These are phyloP conservation scores for Magallana angulata DNA, from an alignment of 1,140 invertebrate genomes.

Conservation along the genomic window DNA sequence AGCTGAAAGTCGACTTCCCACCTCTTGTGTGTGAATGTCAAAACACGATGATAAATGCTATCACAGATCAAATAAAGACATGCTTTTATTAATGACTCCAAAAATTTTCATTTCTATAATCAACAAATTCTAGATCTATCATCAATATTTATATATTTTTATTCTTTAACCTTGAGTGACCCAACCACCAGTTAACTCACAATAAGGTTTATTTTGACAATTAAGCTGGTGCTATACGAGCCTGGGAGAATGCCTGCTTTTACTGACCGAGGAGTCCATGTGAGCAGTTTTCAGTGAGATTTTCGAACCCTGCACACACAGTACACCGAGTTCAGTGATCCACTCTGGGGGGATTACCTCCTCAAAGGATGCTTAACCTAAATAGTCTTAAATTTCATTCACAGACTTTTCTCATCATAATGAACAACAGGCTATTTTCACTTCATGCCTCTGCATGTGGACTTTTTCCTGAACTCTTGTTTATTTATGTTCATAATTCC, in stretches of 20 bases:
- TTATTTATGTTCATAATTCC: conserved; percentile 11
- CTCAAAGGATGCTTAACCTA: conserved; percentile 27
- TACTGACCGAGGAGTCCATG: background rate
- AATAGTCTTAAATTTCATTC: conserved; percentile 29
- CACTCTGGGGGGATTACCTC: background rate
- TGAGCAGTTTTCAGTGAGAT: conserved; percentile 12
- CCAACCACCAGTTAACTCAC: background rate
- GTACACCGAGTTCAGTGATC: conserved; percentile 13
- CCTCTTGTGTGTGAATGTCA: background rate
- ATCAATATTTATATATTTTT: background rate
- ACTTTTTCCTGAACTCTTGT: background rate
- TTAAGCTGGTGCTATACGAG: background rate
- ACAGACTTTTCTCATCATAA: conserved; percentile 26
- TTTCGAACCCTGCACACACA: background rate
- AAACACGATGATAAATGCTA: background rate
- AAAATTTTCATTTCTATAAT: background rate
- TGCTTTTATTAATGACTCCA: background rate
- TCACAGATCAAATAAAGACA: background rate
- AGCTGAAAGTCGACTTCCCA: conserved; percentile 10
- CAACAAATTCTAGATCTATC: background rate
- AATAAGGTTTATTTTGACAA: background rate
- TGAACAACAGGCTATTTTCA: conserved; percentile 12
- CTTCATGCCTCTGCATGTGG: background rate
- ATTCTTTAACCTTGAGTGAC: background rate
- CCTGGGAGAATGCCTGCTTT: background rate